These are phyloP conservation scores for Gobiocypris rarus DNA, from an alignment of 2,113 vertebrate species.

Conservation along the genomic window DNA sequence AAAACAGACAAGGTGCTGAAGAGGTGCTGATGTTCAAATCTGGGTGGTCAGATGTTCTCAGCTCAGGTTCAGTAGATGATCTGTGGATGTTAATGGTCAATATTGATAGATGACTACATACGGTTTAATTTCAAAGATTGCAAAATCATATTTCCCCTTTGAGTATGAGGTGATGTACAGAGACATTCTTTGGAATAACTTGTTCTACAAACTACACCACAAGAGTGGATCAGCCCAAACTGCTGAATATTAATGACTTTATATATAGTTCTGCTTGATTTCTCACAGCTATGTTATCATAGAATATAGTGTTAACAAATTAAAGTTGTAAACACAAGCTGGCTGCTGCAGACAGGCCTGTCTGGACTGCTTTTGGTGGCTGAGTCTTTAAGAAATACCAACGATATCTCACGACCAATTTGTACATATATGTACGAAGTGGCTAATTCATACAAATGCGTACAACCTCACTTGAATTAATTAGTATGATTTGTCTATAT, in stretches of 20 bases:
- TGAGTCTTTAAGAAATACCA: not conserved
- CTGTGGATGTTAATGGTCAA: not conserved
- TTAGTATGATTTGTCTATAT: too few species aligned
- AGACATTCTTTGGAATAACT: not conserved
- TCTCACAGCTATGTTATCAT: not conserved
- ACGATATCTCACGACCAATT: too few species aligned
- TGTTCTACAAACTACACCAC: not conserved
- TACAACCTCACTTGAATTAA: too few species aligned
- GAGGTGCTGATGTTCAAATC: not conserved
- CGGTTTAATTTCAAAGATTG: not conserved
- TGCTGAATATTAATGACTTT: not conserved
- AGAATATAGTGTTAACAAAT: not conserved
- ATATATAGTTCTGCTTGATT: not conserved
- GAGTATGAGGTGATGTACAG: not conserved
- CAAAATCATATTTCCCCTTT: slow-evolving; percentile 8
- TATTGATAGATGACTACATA: not conserved
- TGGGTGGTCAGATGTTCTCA: not conserved
- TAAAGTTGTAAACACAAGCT: not conserved
- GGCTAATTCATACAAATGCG: too few species aligned
- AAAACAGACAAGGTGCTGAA: not conserved
- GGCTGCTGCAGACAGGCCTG: not conserved
- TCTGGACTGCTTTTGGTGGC: not conserved
- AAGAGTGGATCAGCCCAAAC: not conserved
- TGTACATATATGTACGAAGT: too few species aligned
- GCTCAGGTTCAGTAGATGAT: not conserved